phyloP scores from a whole-genome alignment of 2,113 vertebrate species.

The Clarias gariepinus region DNA sequence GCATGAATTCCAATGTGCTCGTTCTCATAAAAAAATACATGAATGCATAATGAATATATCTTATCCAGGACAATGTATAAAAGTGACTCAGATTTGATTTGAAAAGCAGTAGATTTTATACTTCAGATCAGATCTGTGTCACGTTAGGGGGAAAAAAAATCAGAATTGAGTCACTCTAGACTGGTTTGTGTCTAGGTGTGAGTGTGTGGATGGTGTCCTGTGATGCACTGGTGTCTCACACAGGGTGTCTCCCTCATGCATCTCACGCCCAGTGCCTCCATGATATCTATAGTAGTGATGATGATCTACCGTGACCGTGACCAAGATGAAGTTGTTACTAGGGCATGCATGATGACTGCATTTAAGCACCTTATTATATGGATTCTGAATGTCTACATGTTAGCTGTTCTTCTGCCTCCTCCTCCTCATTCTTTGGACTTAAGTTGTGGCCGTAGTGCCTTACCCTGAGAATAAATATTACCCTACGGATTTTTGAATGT shows the following conservation, averaged over 20 bases:
- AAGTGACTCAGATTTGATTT: no score
- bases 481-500: background rate
- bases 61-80: no score
- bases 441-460: background rate
- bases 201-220: background rate
- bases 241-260: background rate
- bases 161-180: no score
- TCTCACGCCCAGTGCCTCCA: background rate
- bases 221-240: background rate
- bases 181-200: background rate
- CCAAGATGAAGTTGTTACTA: background rate
- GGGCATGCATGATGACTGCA: background rate
- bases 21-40: no score
- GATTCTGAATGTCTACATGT: background rate
- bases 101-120: no score
- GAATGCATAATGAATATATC: no score
- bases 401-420: background rate
- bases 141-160: no score
- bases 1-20: no score
- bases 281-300: no score
- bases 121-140: no score
- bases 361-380: background rate
- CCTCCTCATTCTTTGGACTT: background rate
- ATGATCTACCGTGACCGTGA: background rate
- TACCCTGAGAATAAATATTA: background rate